phyloP scores from a whole-genome alignment of 2,113 vertebrate genomes.

The Falco punctatus region DNA sequence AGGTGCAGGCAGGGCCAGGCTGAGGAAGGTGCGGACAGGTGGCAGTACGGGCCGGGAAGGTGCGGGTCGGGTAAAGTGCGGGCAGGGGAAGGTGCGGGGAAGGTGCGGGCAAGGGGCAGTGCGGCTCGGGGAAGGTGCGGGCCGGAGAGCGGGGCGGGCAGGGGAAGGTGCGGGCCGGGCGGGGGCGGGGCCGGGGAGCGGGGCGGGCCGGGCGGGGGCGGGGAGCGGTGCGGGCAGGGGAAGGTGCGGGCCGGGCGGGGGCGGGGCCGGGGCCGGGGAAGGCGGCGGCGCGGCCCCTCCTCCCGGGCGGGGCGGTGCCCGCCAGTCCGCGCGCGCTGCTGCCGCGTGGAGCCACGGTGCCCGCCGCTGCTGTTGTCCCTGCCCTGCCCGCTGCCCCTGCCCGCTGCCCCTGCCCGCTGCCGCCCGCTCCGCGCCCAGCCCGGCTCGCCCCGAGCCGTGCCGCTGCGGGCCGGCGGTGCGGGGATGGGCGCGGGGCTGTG shows the following conservation, averaged over 20 bases:
- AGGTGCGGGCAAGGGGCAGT: no score
- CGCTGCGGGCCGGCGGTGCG: slow-evolving; percentile 28
- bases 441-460: not conserved
- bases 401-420: fast-evolving
- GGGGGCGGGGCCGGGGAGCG: not conserved
- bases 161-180: no score
- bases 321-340: not conserved
- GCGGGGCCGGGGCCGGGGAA: not conserved
- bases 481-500: slow-evolving; percentile 33
- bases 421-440: not conserved
- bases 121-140: not conserved
- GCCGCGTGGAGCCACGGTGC: not conserved
- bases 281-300: slow-evolving; percentile 8
- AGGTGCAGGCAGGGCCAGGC: not conserved
- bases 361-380: no score
- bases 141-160: no score
- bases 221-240: not conserved
- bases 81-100: no score
- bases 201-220: not conserved
- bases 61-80: no score
- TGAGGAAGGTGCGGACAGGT: no score
- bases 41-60: no score
- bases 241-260: not conserved
- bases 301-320: not conserved
- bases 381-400: not conserved